Conservation (phyloP, 2,113 vertebrate species). For the Dicentrarchus labrax region DNA sequence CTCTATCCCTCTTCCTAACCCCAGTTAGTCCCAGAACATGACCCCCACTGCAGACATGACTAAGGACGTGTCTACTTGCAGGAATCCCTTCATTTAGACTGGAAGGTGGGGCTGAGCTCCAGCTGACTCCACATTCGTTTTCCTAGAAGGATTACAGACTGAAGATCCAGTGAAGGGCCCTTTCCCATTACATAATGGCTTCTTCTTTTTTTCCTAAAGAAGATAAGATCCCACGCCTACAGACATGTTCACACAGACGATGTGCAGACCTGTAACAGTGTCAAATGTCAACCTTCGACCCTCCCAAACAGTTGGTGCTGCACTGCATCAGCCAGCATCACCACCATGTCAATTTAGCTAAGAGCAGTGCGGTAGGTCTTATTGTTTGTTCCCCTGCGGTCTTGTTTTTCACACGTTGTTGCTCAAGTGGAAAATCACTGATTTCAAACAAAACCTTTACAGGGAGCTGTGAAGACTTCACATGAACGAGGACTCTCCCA, state of each 20-base stretch:
- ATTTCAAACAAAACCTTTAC: conserved; percentile 35
- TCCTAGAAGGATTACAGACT: conserved; percentile 47
- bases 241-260: conserved; percentile 26
- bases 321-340: conserved; percentile 21
- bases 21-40: conserved; percentile 38
- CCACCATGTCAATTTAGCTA: not conserved
- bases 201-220: not conserved
- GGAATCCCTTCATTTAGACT: conserved; percentile 52
- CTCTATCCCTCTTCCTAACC: conserved; percentile 30
- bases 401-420: conserved; percentile 19
- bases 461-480: not conserved
- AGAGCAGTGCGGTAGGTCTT: conserved; percentile 21
- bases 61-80: conserved; percentile 57
- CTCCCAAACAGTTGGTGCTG: conserved; percentile 1
- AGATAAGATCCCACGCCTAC: conserved; percentile 55
- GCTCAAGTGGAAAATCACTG: conserved; percentile 43
- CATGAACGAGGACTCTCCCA: conserved; percentile 9
- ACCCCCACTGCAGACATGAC: conserved; percentile 60
- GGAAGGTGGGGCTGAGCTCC: conserved; percentile 45
- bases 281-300: conserved; percentile 39
- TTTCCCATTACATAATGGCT: conserved; percentile 64
- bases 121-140: conserved; percentile 34
- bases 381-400: fast-evolving
- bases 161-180: conserved; percentile 26
- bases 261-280: conserved; percentile 57